Evolutionary conservation across 2,797 vertebrate genomes (phyloP).

Genomic region (Sarcophilus harrisii): DNA sequence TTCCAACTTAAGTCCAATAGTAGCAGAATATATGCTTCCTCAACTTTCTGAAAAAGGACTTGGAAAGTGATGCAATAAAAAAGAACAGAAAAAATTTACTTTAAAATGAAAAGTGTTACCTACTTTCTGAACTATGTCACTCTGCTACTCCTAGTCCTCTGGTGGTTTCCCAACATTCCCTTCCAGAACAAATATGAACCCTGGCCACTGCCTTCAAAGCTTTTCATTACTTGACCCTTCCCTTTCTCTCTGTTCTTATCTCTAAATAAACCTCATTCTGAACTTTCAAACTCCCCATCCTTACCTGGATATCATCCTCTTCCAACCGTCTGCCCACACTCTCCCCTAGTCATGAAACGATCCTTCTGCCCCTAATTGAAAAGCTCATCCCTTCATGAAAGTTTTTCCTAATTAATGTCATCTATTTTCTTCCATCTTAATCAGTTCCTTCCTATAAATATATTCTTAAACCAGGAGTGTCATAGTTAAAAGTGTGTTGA

Average conservation of each 20-base stretch:
- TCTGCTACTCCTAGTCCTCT: background rate
- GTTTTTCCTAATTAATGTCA: background rate
- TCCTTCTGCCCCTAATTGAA: background rate
- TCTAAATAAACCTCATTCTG: fast-evolving
- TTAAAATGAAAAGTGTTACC: background rate
- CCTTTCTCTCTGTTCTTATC: fast-evolving
- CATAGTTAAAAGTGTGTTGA: background rate
- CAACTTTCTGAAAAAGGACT: background rate
- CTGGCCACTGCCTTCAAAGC: background rate
- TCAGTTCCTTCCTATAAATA: background rate
- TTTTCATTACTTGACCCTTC: background rate
- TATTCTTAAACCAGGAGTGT: background rate
- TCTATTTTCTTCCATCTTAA: background rate
- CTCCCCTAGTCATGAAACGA: background rate
- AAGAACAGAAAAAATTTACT: background rate
- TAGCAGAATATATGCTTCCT: background rate
- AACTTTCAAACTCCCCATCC: background rate
- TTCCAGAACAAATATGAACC: fast-evolving
- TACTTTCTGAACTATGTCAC: background rate
- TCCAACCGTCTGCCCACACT: background rate
- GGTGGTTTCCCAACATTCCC: background rate
- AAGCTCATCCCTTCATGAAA: background rate
- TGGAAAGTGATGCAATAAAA: background rate
- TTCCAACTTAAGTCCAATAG: background rate
- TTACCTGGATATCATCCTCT: background rate